Conservation (phyloP, 2,888 invertebrate species). For the Archips xylosteana region DNA sequence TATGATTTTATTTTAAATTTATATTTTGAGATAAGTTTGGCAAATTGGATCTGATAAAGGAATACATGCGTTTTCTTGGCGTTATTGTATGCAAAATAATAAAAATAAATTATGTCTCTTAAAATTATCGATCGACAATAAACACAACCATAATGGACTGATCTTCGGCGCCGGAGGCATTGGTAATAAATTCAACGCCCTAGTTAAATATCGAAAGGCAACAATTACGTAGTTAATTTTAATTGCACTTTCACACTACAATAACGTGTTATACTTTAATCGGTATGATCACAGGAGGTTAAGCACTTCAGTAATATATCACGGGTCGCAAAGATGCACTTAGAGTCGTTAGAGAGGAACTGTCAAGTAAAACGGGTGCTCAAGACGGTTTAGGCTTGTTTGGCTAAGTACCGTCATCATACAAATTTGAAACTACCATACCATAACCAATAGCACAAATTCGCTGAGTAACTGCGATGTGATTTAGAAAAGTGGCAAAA, state of each 20-base stretch:
- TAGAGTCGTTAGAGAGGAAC: conserved; percentile 11
- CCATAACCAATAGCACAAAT: conserved; percentile 31
- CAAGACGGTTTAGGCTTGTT: not conserved
- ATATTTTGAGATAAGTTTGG: not conserved
- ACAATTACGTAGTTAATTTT: conserved; percentile 30
- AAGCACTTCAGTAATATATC: conserved; percentile 3
- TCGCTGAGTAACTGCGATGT: not conserved
- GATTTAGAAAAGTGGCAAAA: conserved; percentile 5
- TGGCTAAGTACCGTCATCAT: conserved; percentile 9
- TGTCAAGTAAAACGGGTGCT: conserved; percentile 8
- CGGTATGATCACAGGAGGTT: not conserved
- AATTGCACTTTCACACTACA: conserved; percentile 35
- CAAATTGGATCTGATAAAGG: not conserved
- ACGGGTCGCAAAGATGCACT: conserved; percentile 27
- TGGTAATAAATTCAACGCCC: conserved; percentile 26
- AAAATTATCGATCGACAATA: conserved; percentile 8
- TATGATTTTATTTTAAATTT: not conserved
- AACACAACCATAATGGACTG: conserved; percentile 16
- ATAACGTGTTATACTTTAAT: conserved; percentile 11
- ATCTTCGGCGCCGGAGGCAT: conserved; percentile 12
- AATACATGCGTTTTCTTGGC: not conserved
- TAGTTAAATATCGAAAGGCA: conserved; percentile 24
- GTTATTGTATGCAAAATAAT: not conserved
- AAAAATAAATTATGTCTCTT: not conserved
- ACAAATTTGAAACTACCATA: conserved; percentile 25